phyloP scores from a whole-genome alignment of 2,888 invertebrate species.

The Hedya salicella region DNA sequence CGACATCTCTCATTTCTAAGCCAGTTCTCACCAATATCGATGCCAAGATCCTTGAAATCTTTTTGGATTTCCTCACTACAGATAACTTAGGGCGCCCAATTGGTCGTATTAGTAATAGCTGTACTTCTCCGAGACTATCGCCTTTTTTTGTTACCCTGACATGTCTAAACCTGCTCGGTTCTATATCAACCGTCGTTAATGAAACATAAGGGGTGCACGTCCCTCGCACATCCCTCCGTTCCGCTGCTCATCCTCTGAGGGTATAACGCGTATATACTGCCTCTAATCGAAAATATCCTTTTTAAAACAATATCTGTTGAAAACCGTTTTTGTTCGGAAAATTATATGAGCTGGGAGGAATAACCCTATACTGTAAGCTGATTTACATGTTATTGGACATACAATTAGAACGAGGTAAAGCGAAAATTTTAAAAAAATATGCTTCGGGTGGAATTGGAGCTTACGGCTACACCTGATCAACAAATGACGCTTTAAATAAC shows the following conservation, averaged over 20 bases:
- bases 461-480: no score
- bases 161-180: conserved; percentile 53
- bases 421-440: no score
- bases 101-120: no score
- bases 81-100: no score
- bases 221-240: conserved; percentile 68
- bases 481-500: no score
- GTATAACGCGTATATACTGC: conserved; percentile 64
- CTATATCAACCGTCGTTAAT: conserved; percentile 75
- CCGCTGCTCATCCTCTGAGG: conserved; percentile 64
- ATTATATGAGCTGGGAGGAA: neutral
- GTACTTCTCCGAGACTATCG: neutral
- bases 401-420: no score
- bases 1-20: no score
- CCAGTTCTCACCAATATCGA: no score
- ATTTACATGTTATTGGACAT: no score
- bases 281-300: conserved; percentile 60
- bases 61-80: no score
- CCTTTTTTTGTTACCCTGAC: neutral
- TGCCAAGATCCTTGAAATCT: no score
- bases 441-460: no score
- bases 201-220: conserved; percentile 82
- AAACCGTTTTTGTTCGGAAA: conserved; percentile 4
- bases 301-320: conserved; percentile 35
- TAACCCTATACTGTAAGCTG: neutral